phyloP scores from a whole-genome alignment of 2,113 vertebrate species.

The Pyxicephalus adspersus region DNA sequence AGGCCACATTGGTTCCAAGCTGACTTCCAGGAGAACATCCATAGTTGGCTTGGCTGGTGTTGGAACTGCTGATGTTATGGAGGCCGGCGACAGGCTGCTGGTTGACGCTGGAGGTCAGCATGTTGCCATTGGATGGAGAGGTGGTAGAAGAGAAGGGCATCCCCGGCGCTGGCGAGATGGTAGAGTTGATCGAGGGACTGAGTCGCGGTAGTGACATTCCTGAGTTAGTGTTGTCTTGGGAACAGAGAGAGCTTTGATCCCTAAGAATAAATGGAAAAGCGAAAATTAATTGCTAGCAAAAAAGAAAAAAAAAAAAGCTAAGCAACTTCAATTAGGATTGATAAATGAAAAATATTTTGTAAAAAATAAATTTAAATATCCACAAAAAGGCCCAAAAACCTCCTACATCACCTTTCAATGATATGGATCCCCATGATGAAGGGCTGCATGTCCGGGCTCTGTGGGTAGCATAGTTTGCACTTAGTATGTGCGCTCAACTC shows the following conservation, averaged over 20 bases:
- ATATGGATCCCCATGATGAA: conserved; percentile 98
- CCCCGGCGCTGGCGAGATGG: conserved; percentile 73
- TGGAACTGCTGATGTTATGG: conserved; percentile 75
- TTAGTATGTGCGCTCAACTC: conserved; percentile 93
- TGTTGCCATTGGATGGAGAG: conserved; percentile 74
- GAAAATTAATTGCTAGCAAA: too few relatives aligned
- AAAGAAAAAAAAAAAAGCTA: too few relatives aligned
- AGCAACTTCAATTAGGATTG: too few relatives aligned
- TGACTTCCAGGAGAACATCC: conserved; percentile 74
- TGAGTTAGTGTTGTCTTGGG: conserved; percentile 92
- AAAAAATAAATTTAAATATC: not conserved
- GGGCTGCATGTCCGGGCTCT: conserved; percentile 89
- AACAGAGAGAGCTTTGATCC: conserved; percentile 92
- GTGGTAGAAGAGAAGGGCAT: conserved; percentile 70
- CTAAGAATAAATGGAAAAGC: conserved; percentile 71
- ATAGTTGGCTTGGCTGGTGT: conserved; percentile 70
- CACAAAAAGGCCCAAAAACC: not conserved
- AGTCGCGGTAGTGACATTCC: conserved; percentile 79
- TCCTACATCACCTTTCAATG: conserved; percentile 86
- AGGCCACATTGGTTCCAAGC: conserved; percentile 74
- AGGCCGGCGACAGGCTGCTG: conserved; percentile 75
- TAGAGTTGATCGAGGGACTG: conserved; percentile 73
- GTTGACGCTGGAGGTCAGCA: conserved; percentile 69
- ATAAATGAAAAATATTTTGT: too few relatives aligned
- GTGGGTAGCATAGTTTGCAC: conserved; percentile 94